phyloP scores from a whole-genome alignment of 2,888 invertebrate genomes.

The Trisateles emortualis region DNA sequence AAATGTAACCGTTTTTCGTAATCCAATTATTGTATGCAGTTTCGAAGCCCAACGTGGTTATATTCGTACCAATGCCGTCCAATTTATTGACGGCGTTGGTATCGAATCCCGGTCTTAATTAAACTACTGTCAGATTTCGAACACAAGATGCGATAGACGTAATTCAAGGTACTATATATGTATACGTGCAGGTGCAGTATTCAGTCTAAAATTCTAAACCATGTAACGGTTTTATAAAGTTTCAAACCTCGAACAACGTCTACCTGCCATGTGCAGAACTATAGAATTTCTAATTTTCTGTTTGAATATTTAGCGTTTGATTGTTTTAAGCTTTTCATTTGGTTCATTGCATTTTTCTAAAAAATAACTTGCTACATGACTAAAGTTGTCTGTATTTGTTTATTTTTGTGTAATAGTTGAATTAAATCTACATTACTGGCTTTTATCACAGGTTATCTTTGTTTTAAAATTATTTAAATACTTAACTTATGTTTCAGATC shows the following conservation, averaged over 20 bases:
- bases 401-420: no score
- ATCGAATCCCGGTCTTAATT: constrained; percentile 38
- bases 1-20: constrained; percentile 46
- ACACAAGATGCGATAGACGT: constrained; percentile 10
- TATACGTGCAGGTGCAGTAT: background rate
- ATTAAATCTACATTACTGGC: no score
- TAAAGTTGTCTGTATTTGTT: no score
- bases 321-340: no score
- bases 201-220: no score
- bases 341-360: no score
- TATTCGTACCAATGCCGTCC: constrained; percentile 13
- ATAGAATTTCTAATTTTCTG: constrained; percentile 3
- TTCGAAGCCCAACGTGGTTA: constrained; percentile 42
- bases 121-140: constrained; percentile 24
- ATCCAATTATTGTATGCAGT: constrained; percentile 55
- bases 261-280: constrained; percentile 7
- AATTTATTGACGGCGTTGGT: constrained; percentile 22
- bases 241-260: constrained; percentile 11
- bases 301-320: constrained; percentile 6
- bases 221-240: constrained; percentile 11
- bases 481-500: no score
- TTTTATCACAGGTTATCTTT: no score
- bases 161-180: constrained; percentile 8
- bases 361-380: no score
- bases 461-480: no score